Conservation (phyloP, 2,888 invertebrate genomes). For the Phaedon cochleariae region DNA sequence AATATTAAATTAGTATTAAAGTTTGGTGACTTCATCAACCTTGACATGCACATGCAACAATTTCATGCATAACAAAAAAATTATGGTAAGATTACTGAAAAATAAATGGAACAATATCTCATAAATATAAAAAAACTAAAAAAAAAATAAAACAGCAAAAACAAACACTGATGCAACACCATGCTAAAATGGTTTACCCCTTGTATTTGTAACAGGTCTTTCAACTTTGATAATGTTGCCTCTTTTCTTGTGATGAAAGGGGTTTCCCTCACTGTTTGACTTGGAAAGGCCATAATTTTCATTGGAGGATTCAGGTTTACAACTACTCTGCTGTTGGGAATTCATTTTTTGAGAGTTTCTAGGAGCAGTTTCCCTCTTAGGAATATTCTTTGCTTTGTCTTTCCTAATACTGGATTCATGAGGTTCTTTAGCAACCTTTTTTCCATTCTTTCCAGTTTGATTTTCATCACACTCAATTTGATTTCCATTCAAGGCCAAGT, state of each 20-base stretch:
- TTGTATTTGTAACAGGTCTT: constrained; percentile 46
- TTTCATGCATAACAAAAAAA: not conserved
- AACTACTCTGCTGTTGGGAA: constrained; percentile 22
- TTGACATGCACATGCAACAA: not conserved
- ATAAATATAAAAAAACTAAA: too few relatives aligned
- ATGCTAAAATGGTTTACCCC: constrained; percentile 51
- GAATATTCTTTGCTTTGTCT: constrained; percentile 12
- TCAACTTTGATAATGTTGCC: constrained; percentile 58
- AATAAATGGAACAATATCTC: not conserved
- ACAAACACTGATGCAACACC: constrained; percentile 32
- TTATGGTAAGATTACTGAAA: not conserved
- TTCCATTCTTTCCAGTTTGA: not conserved
- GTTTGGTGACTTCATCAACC: too few relatives aligned
- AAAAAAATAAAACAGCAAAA: constrained; percentile 28
- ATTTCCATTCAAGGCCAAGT: constrained; percentile 3
- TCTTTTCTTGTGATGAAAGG: constrained; percentile 57
- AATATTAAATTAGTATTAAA: too few relatives aligned
- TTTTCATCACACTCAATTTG: constrained; percentile 30
- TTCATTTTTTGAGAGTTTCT: constrained; percentile 17
- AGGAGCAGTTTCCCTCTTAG: constrained; percentile 13
- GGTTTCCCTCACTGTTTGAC: constrained; percentile 61
- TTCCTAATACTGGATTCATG: constrained; percentile 6
- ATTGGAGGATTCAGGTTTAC: constrained; percentile 26
- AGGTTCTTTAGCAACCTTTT: constrained; percentile 11
- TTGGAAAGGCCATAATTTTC: constrained; percentile 54